Evolutionary conservation across 2,797 vertebrate species (phyloP), one percentile per base, ranked within the genome.

Genomic region (Staurois parvus): DNA sequence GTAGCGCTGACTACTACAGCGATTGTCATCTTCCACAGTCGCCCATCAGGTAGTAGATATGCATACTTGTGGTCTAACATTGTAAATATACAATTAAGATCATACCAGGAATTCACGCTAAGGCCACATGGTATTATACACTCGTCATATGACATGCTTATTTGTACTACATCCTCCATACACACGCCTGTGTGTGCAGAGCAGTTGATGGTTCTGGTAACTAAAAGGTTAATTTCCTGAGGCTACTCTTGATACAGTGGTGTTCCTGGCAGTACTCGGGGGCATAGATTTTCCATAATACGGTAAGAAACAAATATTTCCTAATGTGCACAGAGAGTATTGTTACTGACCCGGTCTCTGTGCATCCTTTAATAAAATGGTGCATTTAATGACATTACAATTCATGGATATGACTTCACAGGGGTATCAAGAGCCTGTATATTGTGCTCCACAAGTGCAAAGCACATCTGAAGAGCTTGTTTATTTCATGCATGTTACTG

Each of bases 351-450:
- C 56, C 8, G 7, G 26, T 82, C 62, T 62, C 73, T 37, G 59
- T 52, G 67, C 73, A 86, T 81, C 64, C 84, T 85, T 76, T 76
- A 72, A 76, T 76, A 82, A 70, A 67, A 72, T 37, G 45, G 32
- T 59, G 29, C 72, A 86, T 86, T 86, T 86, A 48, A 5, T 83
- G 2, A 30, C 21, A 82, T 83, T 76, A 82, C 85, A 86, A 86
- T 86, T 75, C 74, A n/a, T 83, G 85, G 85, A 86, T 86, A 78
- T 82, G 85, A 86, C 72, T 81, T 85, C 84, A 86, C 67, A 72
- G 45, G 30, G 48, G 62, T 81, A 70, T 69, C 40, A 69, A 69
- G 70, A 67, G 48, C 42, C 69, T 1, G 30, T 29, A 42, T 81
- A 73, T 64, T 81, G 68, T 59, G 67, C 21, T 32, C 30, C 30